These are phyloP conservation scores for Opisthocomus hoazin DNA, from an alignment of 2,113 vertebrate species.

Conservation along the genomic window DNA sequence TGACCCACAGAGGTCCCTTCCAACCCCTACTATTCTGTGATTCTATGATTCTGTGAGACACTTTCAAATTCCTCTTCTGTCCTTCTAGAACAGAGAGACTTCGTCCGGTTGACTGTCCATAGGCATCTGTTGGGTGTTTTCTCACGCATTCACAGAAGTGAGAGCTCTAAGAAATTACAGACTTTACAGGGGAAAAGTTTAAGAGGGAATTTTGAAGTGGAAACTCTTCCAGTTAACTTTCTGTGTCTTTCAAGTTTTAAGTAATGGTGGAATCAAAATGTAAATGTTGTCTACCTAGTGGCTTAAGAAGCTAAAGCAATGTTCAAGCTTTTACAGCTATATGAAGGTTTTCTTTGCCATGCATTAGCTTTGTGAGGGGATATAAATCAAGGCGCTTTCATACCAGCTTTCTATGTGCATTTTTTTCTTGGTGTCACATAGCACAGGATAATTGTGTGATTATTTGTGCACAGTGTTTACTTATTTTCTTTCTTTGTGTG, in stretches of 20 bases:
- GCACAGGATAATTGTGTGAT: background rate
- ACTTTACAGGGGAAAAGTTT: background rate
- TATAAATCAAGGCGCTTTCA: background rate
- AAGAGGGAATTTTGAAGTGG: background rate
- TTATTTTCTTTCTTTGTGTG: background rate
- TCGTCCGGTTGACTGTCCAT: background rate
- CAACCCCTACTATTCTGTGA: no score
- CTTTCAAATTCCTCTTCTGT: background rate
- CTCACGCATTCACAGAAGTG: background rate
- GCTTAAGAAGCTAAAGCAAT: background rate
- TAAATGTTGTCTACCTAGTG: background rate
- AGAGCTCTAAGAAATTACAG: background rate
- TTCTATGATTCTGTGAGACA: no score
- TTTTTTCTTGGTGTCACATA: background rate
- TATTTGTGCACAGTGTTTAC: background rate
- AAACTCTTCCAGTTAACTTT: background rate
- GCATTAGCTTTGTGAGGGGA: background rate
- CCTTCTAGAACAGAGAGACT: background rate
- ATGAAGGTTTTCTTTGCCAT: background rate
- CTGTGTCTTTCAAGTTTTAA: background rate
- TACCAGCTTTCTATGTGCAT: background rate
- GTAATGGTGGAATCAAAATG: background rate
- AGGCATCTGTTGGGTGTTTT: background rate
- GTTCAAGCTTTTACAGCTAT: background rate
- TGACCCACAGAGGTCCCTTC: no score